These are phyloP conservation scores for Chinchilla lanigera DNA, from an alignment of 2,113 vertebrate species.

Conservation along the genomic window DNA sequence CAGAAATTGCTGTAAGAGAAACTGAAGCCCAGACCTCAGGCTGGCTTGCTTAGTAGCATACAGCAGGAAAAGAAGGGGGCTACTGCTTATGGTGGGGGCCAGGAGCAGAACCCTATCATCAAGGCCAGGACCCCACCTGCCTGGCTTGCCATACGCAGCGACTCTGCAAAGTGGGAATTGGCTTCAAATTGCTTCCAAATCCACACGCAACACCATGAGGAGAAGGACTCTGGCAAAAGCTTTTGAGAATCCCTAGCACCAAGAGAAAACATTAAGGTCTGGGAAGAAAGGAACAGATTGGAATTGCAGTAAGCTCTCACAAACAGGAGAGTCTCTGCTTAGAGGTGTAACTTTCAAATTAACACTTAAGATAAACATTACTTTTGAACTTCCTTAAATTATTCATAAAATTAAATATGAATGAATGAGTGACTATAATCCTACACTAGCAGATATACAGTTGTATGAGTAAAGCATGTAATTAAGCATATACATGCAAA, in stretches of 20 bases:
- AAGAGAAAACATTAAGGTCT: background rate
- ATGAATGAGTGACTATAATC: background rate
- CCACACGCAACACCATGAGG: constrained; percentile 69
- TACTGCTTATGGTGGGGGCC: background rate
- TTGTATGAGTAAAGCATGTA: constrained; percentile 2
- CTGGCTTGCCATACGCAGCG: constrained; percentile 10
- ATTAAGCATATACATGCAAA: constrained; percentile 40
- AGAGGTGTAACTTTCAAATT: background rate
- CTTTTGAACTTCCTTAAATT: constrained; percentile 47
- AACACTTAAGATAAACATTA: background rate
- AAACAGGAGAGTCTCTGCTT: background rate
- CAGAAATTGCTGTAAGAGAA: background rate
- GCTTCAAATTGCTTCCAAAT: constrained; percentile 78
- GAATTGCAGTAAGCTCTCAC: background rate
- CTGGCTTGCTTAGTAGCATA: background rate
- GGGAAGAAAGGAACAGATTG: background rate
- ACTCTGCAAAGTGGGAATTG: constrained; percentile 61
- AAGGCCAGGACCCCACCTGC: background rate
- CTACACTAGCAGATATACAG: background rate
- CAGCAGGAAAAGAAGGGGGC: background rate
- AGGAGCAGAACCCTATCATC: constrained; percentile 34
- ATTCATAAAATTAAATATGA: background rate
- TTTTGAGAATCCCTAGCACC: background rate
- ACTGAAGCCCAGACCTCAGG: background rate
- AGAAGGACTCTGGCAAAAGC: background rate